Base-by-base conservation (phyloP, 2,888 invertebrate genomes). In the Drosophila monieri region DNA sequence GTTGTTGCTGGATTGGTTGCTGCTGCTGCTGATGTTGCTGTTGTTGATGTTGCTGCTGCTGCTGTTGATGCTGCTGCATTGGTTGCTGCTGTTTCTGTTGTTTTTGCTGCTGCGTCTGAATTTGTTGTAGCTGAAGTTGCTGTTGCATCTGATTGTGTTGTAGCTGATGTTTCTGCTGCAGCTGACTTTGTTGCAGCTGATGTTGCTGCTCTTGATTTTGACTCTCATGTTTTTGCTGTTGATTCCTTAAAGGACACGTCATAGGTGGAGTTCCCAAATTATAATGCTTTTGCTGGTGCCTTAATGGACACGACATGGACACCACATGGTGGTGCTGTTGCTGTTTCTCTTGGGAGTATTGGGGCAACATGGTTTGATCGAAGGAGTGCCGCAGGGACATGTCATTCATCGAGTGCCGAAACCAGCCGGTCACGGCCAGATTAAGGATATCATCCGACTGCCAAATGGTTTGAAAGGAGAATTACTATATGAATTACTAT, bases 261-360 rank as follows among this genome's bases (percentile, higher is more conserved):
- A 14, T 27, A 10, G 15, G 25, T 5, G 37, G 12, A n/a, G 37
- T 14, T 41, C 53, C 25, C 6, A 14, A 15, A n/a, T 6, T 21
- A 1, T n/a, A 25, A 8, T 18, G 15, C 39, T 23, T 39, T 4
- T 12, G 30, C 0, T 30, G 39, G 9, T 6, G 25, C 18, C 23
- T 2, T 8, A 37, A 35, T 2, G 41, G 37, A 15, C 47, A n/a
- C 3, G 35, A 3, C 14, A 14, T 27, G 6, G 15, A 18, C n/a
- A 2, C 35, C 12, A 12, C 30, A 18, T 41, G 18, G 18, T 18
- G 18, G 1, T 18, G 18, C 6, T 47, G 54, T 12, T 39, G 37
- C 46, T 52, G 72, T 8, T 35, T 64, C 6, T 54, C 51, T 8
- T 30, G 37, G 21, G 27, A 27, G 10, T 37, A 23, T 21, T 32